Percentiles rank a stretch among this genome's conserved stretches.
Conservation (phyloP, 2,888 invertebrate species). For the Pharmacophagus antenor region DNA sequence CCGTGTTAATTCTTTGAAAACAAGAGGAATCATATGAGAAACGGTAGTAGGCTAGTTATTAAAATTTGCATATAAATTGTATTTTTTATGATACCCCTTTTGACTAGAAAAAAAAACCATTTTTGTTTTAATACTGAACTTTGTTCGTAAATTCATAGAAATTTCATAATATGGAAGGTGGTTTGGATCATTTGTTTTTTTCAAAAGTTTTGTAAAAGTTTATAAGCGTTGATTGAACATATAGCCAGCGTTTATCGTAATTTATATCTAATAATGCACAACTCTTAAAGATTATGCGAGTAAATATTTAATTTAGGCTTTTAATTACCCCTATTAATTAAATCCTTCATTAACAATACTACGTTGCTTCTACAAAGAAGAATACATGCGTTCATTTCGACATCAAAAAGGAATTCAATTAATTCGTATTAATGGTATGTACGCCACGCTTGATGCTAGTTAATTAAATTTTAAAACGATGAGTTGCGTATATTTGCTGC, state of each 20-base stretch:
- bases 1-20: conserved; percentile 13
- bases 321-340: conserved; percentile 16
- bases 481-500: conserved; percentile 52
- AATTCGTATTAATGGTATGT: conserved; percentile 38
- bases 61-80: too few relatives aligned
- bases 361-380: conserved; percentile 26
- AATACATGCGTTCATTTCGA: conserved; percentile 30
- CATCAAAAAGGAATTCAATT: conserved; percentile 30
- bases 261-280: not conserved
- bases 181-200: too few relatives aligned
- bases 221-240: too few relatives aligned
- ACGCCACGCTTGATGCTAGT: conserved; percentile 44
- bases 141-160: too few relatives aligned
- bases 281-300: not conserved
- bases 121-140: too few relatives aligned
- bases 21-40: not conserved
- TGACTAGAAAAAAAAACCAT: too few relatives aligned
- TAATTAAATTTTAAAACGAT: conserved; percentile 50
- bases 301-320: conserved; percentile 2
- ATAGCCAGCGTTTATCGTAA: too few relatives aligned
- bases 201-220: too few relatives aligned
- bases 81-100: too few relatives aligned
- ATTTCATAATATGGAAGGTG: too few relatives aligned
- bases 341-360: conserved; percentile 26
- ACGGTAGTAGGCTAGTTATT: not conserved